Base-by-base conservation (phyloP, 2,888 invertebrate species). In the Achlya flavicornis region DNA sequence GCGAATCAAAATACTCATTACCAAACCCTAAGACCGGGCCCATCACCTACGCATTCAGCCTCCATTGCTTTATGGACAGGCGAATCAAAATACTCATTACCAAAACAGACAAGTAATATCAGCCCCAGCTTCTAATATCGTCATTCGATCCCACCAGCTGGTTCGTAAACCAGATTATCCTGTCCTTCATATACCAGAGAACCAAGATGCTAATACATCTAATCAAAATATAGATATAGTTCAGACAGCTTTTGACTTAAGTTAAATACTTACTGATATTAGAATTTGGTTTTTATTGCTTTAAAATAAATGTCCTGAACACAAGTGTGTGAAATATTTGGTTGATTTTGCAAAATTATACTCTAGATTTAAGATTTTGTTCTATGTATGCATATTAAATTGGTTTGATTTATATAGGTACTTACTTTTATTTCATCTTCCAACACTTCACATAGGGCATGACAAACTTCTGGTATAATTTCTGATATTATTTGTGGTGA, bases 381-480 rank as follows among this genome's bases (percentile, higher is more conserved):
- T 8, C 8, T 33, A 33, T 33, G 33, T 33, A 33, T 33, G 33
- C 33, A 33, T 33, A 33, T 33, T 33, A 33, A 33, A 33, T 33
- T 33, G 33, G 33, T 33, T 33, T 33, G 33, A 33, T 33, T 33
- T 33, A 33, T 33, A 33, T 33, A 33, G 33, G 41, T 41, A 41
- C 41, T 41, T 12, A 41, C 41, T 12, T 41, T 41, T 11, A 41
- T 41, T 41, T 41, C 10, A 41, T 41, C 41, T 8, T 41, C 12
- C 41, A 41, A 41, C 12, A 12, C 41, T 41, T 41, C 41, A 12
- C 12, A 11, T 41, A 41, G 12, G 10, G 41, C 41, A 8, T 63
- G 60, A 58, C 67, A 67, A 35, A 70, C 70, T 66, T 68, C 66
- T 61, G 68, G 66, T 64, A 70, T 66, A 59, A 68, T 61, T 66